Conservation (phyloP, 2,888 invertebrate genomes). For the Caenorhabditis panamensis region DNA sequence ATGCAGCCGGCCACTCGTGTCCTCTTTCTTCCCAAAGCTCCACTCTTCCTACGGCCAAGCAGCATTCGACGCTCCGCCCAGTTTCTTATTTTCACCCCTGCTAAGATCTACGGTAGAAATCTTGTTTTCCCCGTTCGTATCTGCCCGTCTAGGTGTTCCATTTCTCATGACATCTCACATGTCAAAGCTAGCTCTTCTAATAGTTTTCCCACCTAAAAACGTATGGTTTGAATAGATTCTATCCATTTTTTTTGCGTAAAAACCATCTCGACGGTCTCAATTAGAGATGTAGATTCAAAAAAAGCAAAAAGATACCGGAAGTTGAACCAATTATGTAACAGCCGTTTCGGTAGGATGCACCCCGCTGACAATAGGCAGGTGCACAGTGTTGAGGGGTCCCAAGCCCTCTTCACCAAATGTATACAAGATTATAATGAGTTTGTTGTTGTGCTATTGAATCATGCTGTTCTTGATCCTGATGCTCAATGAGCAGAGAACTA, state of each 20-base stretch:
- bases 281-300: too few species aligned
- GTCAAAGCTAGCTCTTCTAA: too few species aligned
- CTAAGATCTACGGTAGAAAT: not conserved
- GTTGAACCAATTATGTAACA: conserved; percentile 33
- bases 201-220: too few species aligned
- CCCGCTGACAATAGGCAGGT: conserved; percentile 61
- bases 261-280: too few species aligned
- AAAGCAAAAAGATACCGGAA: conserved; percentile 13
- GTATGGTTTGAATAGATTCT: too few species aligned
- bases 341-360: conserved; percentile 21
- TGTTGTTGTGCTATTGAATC: not conserved
- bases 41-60: conserved; percentile 1
- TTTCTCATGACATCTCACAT: too few species aligned
- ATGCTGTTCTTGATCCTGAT: too few species aligned
- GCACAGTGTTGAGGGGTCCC: conserved; percentile 26
- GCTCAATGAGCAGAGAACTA: too few species aligned
- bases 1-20: not conserved
- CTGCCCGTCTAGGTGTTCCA: too few species aligned
- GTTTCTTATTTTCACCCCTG: conserved; percentile 7
- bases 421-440: conserved; percentile 16
- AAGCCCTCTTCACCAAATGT: conserved; percentile 26
- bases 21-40: not conserved
- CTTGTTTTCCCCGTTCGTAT: not conserved
- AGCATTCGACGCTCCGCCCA: not conserved
- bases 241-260: too few species aligned